phyloP scores from a whole-genome alignment of 2,797 vertebrate genomes.

The Argentina silus region DNA sequence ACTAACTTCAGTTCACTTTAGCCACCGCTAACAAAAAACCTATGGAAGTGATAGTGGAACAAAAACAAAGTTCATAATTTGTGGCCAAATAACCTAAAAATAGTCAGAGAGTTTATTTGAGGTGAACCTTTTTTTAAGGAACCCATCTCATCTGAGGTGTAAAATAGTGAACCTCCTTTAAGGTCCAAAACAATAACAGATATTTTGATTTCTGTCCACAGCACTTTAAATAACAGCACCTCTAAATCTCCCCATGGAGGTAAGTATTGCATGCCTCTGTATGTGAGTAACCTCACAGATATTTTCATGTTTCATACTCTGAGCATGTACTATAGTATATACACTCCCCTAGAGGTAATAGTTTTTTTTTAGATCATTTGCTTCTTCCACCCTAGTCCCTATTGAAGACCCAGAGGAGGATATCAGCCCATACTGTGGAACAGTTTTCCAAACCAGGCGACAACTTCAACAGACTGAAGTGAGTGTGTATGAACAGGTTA shows the following conservation, averaged over 20 bases:
- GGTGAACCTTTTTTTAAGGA: no score
- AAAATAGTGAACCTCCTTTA: no score
- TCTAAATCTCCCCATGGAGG: constrained; percentile 68
- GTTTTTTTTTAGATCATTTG: background rate
- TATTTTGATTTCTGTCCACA: constrained; percentile 50
- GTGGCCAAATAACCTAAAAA: no score
- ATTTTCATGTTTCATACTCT: no score
- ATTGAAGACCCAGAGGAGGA: constrained; percentile 76
- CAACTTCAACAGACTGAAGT: constrained; percentile 68
- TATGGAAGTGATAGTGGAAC: no score
- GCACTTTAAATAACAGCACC: constrained; percentile 73
- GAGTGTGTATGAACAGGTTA: constrained; percentile 15
- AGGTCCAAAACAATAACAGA: background rate
- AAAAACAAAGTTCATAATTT: no score
- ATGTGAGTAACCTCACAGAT: background rate
- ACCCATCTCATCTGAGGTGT: no score
- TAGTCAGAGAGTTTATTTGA: no score
- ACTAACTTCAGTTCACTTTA: no score
- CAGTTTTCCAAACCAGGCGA: constrained; percentile 77
- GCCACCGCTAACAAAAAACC: no score
- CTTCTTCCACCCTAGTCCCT: constrained; percentile 49
- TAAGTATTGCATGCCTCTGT: constrained; percentile 53
- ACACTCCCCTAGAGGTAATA: background rate
- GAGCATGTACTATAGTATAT: background rate
- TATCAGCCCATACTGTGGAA: constrained; percentile 91